Percentiles rank a stretch among this genome's conserved stretches.
phyloP scores from a whole-genome alignment of 2,113 vertebrate species.

The Suricata suricatta region DNA sequence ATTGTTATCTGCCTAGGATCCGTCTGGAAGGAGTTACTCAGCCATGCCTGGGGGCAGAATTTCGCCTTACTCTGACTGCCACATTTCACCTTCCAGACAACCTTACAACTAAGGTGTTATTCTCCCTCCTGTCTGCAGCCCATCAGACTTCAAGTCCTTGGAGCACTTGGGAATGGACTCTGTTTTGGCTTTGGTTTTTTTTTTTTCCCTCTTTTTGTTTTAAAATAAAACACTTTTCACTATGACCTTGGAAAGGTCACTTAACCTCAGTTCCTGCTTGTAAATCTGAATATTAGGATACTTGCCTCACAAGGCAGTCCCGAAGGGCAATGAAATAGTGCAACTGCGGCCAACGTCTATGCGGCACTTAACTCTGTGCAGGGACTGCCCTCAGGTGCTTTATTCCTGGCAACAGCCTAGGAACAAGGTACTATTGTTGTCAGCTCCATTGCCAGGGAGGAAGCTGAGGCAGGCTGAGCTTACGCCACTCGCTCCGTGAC shows the following conservation, averaged over 20 bases:
- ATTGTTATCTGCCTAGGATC: neutral
- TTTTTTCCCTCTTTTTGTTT: neutral
- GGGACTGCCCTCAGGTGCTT: no score
- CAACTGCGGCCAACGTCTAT: fast-evolving
- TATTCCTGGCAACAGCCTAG: neutral
- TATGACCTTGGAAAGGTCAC: neutral
- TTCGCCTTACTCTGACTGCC: neutral
- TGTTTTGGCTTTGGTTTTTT: neutral
- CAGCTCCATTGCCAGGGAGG: neutral
- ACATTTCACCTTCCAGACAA: neutral
- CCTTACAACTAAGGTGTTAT: neutral
- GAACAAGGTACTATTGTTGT: neutral
- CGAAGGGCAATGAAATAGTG: neutral
- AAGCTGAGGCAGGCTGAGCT: neutral
- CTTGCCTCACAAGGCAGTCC: neutral
- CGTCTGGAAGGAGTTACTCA: no score
- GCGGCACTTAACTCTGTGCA: fast-evolving
- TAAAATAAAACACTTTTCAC: neutral
- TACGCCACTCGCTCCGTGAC: neutral
- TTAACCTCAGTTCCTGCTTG: neutral
- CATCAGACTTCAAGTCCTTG: neutral
- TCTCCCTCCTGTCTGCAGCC: neutral
- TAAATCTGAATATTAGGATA: neutral
- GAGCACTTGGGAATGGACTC: neutral
- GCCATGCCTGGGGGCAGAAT: neutral